Evolutionary conservation across 30 jellyfish, hydroid and myxozoan genomes (phyloP), one percentile per base, ranked within the genome.

Genomic region (Aurelia aurita complex sp. Pacific): DNA sequence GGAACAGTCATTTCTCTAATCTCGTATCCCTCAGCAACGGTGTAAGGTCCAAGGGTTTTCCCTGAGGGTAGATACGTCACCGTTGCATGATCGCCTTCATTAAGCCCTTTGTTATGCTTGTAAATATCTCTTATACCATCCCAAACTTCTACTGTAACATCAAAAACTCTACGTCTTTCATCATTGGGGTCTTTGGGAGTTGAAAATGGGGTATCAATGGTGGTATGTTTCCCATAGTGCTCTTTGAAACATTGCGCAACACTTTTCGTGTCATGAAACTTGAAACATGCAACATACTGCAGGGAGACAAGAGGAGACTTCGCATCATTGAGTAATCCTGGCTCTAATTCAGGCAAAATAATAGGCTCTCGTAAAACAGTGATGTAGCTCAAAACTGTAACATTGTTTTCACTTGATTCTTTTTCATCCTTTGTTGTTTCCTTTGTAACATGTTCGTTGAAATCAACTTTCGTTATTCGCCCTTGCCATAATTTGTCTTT

Each of bases 11-110:
- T 67, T 54, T 71, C 69, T 38, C 81, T 40, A 10, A 80, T 36
- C 54, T 65, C 81, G 63, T 80, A 80, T 10, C 81, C 81, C 33
- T 67, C 83, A 14, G 34, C 69, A 42, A 73, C 46, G 4, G 35
- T 73, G 43, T 6, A 52, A 7, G 46, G 76, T 67, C 46, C 19
- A 60, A 19, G 69, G 32, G 15, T 19, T 60, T 19, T 60, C 5
- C 69, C 69, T 4, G 19, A 14, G 5, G 19, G 32, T 4, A 60
- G 32, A 60, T 60, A 60, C 33, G 69, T 60, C 69, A 60, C 6
- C 10, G 10, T 60, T 16, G 32, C 19, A 60, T 60, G 32, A 60
- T 19, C 33, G 5, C 19, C 33, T 19, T 14, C 69, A 16, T 2
- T 3, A 60, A 60, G 10, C 69, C 7, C 19, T 60, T 60, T 6